phyloP scores from a whole-genome alignment of 2,797 vertebrate genomes.

The Sebastes trivittatus region DNA sequence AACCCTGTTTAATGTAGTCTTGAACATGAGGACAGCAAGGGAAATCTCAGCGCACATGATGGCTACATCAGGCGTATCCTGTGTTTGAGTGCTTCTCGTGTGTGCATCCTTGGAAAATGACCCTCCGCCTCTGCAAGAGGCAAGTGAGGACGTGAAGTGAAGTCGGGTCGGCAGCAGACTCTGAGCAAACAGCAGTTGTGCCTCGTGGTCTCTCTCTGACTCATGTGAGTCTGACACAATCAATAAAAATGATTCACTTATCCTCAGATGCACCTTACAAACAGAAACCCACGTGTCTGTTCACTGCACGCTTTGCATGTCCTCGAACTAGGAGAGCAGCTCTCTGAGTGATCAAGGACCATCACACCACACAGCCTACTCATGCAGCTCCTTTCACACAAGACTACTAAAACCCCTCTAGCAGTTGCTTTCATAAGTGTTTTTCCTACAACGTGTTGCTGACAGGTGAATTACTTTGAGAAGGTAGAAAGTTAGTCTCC shows the following conservation, averaged over 20 bases:
- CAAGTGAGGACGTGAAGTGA: background rate
- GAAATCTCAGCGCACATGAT: background rate
- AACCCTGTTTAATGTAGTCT: background rate
- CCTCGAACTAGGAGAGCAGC: background rate
- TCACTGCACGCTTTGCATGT: background rate
- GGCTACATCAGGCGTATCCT: background rate
- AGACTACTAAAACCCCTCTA: background rate
- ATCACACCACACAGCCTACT: background rate
- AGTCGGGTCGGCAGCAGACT: background rate
- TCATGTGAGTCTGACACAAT: background rate
- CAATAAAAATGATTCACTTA: background rate
- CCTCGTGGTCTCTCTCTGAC: background rate
- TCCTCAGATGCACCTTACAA: background rate
- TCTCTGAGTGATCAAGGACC: background rate
- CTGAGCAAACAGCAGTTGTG: background rate
- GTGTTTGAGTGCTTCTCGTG: background rate
- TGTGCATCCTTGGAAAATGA: background rate
- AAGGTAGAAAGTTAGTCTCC: background rate
- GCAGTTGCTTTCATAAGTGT: background rate
- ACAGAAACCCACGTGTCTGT: background rate
- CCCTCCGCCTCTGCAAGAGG: background rate
- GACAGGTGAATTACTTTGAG: background rate
- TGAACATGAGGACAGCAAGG: background rate
- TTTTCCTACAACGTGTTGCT: conserved; percentile 1
- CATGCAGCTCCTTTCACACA: background rate